phyloP scores from a whole-genome alignment of 2,888 invertebrate genomes.

The Diaphora mendica region DNA sequence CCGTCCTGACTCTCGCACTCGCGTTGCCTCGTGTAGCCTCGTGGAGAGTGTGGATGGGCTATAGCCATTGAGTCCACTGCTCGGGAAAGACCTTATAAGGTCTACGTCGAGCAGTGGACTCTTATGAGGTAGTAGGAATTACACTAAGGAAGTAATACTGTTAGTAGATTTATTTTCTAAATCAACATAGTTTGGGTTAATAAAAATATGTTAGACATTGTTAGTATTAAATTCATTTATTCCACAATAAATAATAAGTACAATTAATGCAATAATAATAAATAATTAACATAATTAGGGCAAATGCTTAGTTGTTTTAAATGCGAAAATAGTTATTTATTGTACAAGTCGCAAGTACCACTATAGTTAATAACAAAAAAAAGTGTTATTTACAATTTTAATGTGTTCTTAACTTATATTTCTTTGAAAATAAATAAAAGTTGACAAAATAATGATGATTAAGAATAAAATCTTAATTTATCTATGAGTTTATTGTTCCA shows the following conservation, averaged over 20 bases:
- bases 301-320: conserved; percentile 73
- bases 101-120: too few species aligned
- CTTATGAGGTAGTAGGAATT: too few species aligned
- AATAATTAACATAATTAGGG: conserved; percentile 66
- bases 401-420: conserved; percentile 48
- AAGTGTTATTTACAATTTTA: conserved; percentile 76
- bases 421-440: conserved; percentile 44
- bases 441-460: conserved; percentile 39
- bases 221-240: conserved; percentile 76
- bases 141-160: too few species aligned
- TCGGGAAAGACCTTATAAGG: too few species aligned
- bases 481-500: conserved; percentile 8
- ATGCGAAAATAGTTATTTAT: conserved; percentile 77
- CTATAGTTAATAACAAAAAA: conserved; percentile 58
- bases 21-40: too few species aligned
- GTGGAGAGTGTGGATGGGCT: too few species aligned
- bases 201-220: conserved; percentile 30
- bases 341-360: conserved; percentile 75
- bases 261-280: conserved; percentile 68
- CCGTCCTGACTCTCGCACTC: too few species aligned
- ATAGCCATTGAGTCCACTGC: too few species aligned
- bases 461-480: conserved; percentile 14
- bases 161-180: neutral
- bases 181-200: neutral
- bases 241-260: conserved; percentile 78